Conservation (phyloP, 2,888 invertebrate species). For the Phengaris arion region DNA sequence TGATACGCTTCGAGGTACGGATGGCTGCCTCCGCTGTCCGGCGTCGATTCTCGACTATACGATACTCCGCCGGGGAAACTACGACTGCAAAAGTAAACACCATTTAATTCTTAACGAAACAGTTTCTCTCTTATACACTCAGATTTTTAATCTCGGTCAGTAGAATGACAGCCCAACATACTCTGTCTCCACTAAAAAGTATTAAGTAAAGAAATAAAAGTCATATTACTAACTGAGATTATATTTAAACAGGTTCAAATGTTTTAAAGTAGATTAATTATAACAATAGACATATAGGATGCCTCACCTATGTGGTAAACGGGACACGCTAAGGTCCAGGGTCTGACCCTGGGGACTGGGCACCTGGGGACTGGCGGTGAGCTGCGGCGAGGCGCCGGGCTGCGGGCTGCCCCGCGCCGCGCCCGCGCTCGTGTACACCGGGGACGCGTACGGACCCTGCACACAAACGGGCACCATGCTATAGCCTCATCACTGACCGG, state of each 20-base stretch:
- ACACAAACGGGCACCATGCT: constrained; percentile 9
- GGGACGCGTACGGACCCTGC: constrained; percentile 87
- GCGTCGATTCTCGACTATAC: constrained; percentile 93
- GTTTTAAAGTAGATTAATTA: not conserved
- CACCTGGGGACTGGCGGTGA: constrained; percentile 92
- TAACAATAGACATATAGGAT: constrained; percentile 38
- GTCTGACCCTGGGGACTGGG: constrained; percentile 95
- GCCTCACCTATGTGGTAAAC: constrained; percentile 90
- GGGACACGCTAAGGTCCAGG: constrained; percentile 92
- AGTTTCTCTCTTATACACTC: not conserved
- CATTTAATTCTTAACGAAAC: constrained; percentile 27
- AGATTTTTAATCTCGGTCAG: not conserved
- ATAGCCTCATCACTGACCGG: no score
- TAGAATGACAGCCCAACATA: not conserved
- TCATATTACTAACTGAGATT: not conserved
- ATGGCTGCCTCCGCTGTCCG: constrained; percentile 93
- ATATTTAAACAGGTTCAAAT: no score
- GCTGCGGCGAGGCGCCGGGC: constrained; percentile 89
- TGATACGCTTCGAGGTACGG: constrained; percentile 90
- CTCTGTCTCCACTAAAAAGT: not conserved
- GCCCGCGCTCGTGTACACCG: constrained; percentile 87
- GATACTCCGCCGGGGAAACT: constrained; percentile 83
- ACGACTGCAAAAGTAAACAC: constrained; percentile 59
- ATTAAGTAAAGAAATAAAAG: not conserved
- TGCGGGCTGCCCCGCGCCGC: constrained; percentile 87